Conservation (phyloP, 2,888 invertebrate genomes). For the Chrysomela aeneicollis region DNA sequence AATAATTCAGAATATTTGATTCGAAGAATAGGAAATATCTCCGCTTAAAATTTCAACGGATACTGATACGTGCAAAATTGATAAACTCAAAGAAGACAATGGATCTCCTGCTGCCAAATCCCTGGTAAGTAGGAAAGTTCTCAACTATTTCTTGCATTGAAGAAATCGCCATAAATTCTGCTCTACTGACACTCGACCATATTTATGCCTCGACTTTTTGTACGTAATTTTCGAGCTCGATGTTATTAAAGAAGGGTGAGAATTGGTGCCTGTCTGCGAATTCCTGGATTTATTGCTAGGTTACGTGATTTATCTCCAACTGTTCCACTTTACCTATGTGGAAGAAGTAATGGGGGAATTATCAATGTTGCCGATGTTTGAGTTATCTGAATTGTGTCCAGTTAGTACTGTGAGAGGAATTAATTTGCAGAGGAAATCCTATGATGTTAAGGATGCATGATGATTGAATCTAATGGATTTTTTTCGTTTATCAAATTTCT, state of each 20-base stretch:
- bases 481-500: too few species aligned
- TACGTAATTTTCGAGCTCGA: conserved; percentile 39
- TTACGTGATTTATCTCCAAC: conserved; percentile 35
- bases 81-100: too few species aligned
- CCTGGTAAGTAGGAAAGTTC: background rate
- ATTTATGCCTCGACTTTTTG: conserved; percentile 40
- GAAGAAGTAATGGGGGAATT: conserved; percentile 11
- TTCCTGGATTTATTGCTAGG: conserved; percentile 36
- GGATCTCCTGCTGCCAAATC: background rate
- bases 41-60: too few species aligned
- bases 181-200: conserved; percentile 47
- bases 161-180: conserved; percentile 44
- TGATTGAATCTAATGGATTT: too few species aligned
- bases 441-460: too few species aligned
- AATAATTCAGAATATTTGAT: too few species aligned
- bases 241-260: conserved; percentile 42
- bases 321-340: conserved; percentile 20
- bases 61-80: too few species aligned
- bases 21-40: too few species aligned
- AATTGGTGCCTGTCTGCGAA: conserved; percentile 37
- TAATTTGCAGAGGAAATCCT: too few species aligned
- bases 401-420: too few species aligned
- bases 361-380: background rate
- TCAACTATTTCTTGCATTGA: background rate
- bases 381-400: too few species aligned